Percentiles rank a stretch among this genome's conserved stretches.
Conservation (phyloP, 1,140 invertebrate genomes). For the Mactra quadrangularis region DNA sequence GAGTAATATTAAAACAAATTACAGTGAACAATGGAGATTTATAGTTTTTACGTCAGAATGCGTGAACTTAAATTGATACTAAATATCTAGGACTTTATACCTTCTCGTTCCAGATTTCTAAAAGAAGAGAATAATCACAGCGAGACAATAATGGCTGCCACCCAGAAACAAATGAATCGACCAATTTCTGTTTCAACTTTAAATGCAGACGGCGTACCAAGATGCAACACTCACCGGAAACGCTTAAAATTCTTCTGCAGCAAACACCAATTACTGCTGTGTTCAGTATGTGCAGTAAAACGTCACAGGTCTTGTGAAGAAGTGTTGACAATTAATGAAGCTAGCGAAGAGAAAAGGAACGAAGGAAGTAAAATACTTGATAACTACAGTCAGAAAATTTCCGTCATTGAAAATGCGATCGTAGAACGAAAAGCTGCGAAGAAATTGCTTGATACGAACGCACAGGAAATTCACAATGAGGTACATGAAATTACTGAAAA, state of each 20-base stretch:
- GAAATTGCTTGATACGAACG: slow-evolving; percentile 52
- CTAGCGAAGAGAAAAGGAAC: slow-evolving; percentile 48
- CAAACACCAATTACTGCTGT: slow-evolving; percentile 52
- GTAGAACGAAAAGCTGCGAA: slow-evolving; percentile 56
- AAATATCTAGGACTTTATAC: no score
- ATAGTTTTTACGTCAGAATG: no score
- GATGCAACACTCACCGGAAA: slow-evolving; percentile 54
- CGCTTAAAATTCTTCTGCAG: slow-evolving; percentile 60
- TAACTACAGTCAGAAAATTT: slow-evolving; percentile 28
- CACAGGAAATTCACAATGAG: slow-evolving; percentile 56
- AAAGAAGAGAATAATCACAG: background rate
- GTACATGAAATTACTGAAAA: slow-evolving; percentile 55
- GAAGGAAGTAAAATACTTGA: slow-evolving; percentile 54
- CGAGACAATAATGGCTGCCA: slow-evolving; percentile 2
- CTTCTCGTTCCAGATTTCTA: no score
- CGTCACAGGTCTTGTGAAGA: slow-evolving; percentile 56
- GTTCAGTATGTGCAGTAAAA: slow-evolving; percentile 60
- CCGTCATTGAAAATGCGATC: slow-evolving; percentile 44
- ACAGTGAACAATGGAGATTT: no score
- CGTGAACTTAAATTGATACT: no score
- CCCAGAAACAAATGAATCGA: background rate
- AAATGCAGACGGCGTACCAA: slow-evolving; percentile 49
- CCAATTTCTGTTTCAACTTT: slow-evolving; percentile 23
- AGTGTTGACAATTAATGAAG: slow-evolving; percentile 45
- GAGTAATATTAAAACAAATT: no score